Evolutionary conservation across 2,888 invertebrate genomes (phyloP).

Genomic region (Diaprepes abbreviatus): DNA sequence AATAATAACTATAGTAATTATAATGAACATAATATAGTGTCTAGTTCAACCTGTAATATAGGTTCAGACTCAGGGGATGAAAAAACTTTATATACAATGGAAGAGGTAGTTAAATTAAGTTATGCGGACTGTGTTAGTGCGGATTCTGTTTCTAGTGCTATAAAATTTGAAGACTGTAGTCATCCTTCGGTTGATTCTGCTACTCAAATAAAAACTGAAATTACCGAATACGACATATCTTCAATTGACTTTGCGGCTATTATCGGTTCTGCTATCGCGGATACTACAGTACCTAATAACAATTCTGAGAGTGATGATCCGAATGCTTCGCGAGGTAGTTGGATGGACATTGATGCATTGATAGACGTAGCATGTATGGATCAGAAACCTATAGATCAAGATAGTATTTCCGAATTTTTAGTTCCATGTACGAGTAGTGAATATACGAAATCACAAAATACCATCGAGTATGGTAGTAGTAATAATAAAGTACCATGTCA

Average conservation of each 20-base stretch:
- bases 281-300: conserved; percentile 83
- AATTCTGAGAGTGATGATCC: conserved; percentile 77
- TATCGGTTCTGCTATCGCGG: conserved; percentile 90
- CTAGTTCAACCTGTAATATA: conserved; percentile 78
- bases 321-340: conserved; percentile 82
- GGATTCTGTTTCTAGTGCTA: conserved; percentile 73
- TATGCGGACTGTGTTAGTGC: conserved; percentile 69
- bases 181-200: conserved; percentile 68
- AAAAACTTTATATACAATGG: conserved; percentile 69
- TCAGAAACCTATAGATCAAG: conserved; percentile 77
- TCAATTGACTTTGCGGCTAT: conserved; percentile 88
- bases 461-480: conserved; percentile 67
- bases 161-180: conserved; percentile 71
- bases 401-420: conserved; percentile 77
- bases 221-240: conserved; percentile 77
- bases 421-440: conserved; percentile 75
- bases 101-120: conserved; percentile 66
- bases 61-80: conserved; percentile 69
- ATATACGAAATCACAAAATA: conserved; percentile 66
- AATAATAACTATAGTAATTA: conserved; percentile 76
- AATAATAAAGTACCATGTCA: conserved; percentile 63
- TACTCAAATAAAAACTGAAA: conserved; percentile 71
- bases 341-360: conserved; percentile 92
- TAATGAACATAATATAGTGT: conserved; percentile 80
- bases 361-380: conserved; percentile 85